These are phyloP conservation scores for Drosophila melanica DNA, from an alignment of 1,140 invertebrate species.

Conservation along the genomic window DNA sequence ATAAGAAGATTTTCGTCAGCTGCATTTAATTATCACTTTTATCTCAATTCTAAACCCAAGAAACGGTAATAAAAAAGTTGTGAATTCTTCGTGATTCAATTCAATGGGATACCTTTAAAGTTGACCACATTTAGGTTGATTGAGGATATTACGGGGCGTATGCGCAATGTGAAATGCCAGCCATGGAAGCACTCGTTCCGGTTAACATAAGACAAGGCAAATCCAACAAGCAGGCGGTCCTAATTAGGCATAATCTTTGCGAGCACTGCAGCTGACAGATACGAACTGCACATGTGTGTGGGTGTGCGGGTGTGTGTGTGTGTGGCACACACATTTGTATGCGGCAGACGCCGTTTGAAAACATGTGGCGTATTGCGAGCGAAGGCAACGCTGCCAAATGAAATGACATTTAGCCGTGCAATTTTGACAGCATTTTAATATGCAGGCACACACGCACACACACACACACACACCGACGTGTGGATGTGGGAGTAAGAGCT, in stretches of 20 bases:
- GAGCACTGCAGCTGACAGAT: conserved; percentile 51
- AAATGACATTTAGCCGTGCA: conserved; percentile 76
- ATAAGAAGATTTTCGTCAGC: not conserved
- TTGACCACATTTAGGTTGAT: not conserved
- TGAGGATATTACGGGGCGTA: conserved; percentile 20
- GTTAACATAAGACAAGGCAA: not conserved
- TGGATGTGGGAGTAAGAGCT: conserved; percentile 23
- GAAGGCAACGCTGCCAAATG: conserved; percentile 51
- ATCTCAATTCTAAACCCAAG: not conserved
- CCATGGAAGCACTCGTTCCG: too few relatives aligned
- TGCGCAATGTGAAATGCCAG: conserved; percentile 25
- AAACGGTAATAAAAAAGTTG: not conserved
- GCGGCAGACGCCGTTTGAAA: conserved; percentile 23
- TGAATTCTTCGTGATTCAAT: too few relatives aligned
- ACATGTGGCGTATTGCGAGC: conserved; percentile 18
- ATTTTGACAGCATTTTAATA: conserved; percentile 78
- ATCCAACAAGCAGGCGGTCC: conserved; percentile 16
- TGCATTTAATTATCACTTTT: not conserved
- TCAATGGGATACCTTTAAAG: too few relatives aligned
- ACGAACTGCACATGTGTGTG: not conserved
- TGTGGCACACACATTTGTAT: not conserved
- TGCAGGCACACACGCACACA: conserved; percentile 40
- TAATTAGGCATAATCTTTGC: conserved; percentile 63
- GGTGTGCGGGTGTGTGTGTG: conserved; percentile 7
- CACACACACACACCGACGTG: conserved; percentile 16